Base-by-base conservation (phyloP, 2,888 invertebrate species). In the Coronaproctus castanopsis region DNA sequence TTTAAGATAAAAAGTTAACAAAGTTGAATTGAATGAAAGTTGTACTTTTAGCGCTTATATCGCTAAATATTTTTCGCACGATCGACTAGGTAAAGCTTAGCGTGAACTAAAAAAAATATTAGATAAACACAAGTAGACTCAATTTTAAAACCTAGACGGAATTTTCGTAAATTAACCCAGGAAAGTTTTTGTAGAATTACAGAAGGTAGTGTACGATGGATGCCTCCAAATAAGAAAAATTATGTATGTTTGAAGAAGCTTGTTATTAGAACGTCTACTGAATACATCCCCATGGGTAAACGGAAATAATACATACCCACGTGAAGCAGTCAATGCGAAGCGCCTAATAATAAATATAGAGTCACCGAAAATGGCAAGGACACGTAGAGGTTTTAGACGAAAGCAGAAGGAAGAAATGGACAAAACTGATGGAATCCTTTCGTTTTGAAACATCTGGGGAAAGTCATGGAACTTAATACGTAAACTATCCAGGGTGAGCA, bases 201-300 rank as follows among this genome's bases (percentile, higher is more conserved):
- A 21, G 57, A 52, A 52, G 53, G 52, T 22, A 52, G 53, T 20
- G 51, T 57, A 57, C 5, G 53, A 21, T 57, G 52, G 57, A 57
- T 57, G n/a, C 57, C 58, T 3, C 49, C 58, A 18, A 2, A 10
- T 55, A 51, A 14, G 21, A 50, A 19, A 51, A 59, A 59, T 23
- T 59, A 55, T 55, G 49, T 3, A 54, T 54, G 24, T 2, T 59
- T 59, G 14, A 54, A 53, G 50, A 59, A 59, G 23, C 51, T 59
- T 21, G 23, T 55, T 19, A 55, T 55, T 8, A 58, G 53, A 36
- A 36, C 55, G 10, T 54, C 59, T 24, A 55, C 50, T 18, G 49
- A 54, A 22, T 19, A 22, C 2, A 58, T 54, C 21, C 50, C 54
- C 36, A 36, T 5, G 5, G 5, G 36, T 5, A 8, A 36, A 5